Percentiles rank a stretch among this genome's conserved stretches.
Evolutionary conservation across 2,888 invertebrate genomes (phyloP).

Genomic region (Torymus aiolomorphi): DNA sequence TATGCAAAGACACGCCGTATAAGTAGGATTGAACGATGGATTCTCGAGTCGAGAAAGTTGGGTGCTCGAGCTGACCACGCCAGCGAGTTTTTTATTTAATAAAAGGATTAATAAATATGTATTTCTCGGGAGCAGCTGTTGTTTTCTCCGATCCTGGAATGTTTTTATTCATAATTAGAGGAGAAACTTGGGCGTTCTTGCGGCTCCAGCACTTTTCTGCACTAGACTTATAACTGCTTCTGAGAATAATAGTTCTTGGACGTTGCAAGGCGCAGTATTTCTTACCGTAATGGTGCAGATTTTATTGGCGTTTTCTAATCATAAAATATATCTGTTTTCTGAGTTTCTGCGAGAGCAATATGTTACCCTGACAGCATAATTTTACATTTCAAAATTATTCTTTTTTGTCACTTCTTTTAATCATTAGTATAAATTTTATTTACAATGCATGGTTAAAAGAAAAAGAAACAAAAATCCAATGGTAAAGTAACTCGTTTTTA

Average conservation of each 20-base stretch:
- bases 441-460: no score
- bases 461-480: no score
- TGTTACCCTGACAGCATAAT: no score
- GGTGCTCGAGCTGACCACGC: background rate
- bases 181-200: slow-evolving; percentile 17
- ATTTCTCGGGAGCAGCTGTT: background rate
- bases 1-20: no score
- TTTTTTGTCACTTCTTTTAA: no score
- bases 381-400: no score
- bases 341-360: no score
- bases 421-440: no score
- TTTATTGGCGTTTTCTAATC: slow-evolving; percentile 10
- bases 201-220: background rate
- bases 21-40: slow-evolving; percentile 5
- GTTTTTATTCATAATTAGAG: slow-evolving; percentile 10
- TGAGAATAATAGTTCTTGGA: background rate
- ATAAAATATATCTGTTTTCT: background rate
- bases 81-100: background rate
- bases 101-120: background rate
- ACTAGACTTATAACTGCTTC: slow-evolving; percentile 7
- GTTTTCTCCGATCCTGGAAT: slow-evolving; percentile 9
- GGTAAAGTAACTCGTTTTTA: no score
- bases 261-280: slow-evolving; percentile 1
- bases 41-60: slow-evolving; percentile 3
- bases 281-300: background rate